Conservation (phyloP, 1,140 invertebrate genomes). For the Drosophila pruinosa region DNA sequence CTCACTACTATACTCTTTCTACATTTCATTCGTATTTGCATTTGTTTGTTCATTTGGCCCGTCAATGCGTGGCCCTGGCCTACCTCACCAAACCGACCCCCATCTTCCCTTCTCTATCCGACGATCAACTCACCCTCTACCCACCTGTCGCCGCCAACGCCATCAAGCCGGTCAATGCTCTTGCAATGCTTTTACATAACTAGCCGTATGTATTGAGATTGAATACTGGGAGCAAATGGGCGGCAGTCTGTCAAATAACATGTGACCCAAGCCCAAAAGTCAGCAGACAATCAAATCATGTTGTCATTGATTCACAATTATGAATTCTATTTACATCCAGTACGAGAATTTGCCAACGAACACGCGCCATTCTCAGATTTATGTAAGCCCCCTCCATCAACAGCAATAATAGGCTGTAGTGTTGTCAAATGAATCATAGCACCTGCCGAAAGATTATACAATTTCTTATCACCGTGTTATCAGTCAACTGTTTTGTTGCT, state of each 20-base stretch:
- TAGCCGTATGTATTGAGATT: not conserved
- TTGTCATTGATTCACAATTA: slow-evolving; percentile 10
- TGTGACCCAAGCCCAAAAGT: slow-evolving; percentile 1
- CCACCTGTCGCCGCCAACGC: slow-evolving; percentile 34
- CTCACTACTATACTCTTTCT: slow-evolving; percentile 16
- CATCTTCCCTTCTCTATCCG: not conserved
- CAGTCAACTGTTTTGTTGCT: slow-evolving; percentile 26
- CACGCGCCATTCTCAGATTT: slow-evolving; percentile 17
- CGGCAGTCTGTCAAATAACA: not conserved
- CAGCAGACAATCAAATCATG: slow-evolving; percentile 7
- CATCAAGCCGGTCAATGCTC: not conserved
- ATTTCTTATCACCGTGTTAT: slow-evolving; percentile 61
- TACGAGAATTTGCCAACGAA: not conserved
- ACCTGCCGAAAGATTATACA: slow-evolving; percentile 42
- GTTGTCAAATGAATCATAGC: slow-evolving; percentile 52
- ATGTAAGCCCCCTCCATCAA: slow-evolving; percentile 9
- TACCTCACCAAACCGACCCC: slow-evolving; percentile 30
- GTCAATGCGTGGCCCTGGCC: slow-evolving; percentile 29
- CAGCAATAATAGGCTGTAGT: slow-evolving; percentile 3
- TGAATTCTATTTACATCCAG: slow-evolving; percentile 1
- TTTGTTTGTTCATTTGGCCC: slow-evolving; percentile 20
- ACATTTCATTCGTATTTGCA: slow-evolving; percentile 16
- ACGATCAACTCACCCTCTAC: not conserved
- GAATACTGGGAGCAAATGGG: not conserved
- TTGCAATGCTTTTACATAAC: slow-evolving; percentile 19